Evolutionary conservation across 1,140 invertebrate genomes (phyloP), one percentile per base, ranked within the genome.

Genomic region (Zaprionus taronus): DNA sequence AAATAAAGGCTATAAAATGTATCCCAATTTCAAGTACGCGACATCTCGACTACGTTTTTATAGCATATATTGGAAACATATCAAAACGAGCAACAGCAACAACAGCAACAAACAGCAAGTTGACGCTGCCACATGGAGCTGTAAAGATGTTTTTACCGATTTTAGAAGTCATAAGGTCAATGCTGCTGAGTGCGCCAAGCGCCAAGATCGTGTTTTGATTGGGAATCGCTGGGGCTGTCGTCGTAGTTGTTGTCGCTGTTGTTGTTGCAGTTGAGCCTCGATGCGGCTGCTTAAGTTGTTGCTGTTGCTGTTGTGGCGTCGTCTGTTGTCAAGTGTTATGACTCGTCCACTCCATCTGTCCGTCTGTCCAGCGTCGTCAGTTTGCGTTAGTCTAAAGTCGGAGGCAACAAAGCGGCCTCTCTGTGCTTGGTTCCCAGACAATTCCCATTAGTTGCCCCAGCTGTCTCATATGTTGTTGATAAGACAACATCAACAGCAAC

Each of bases 101-200:
- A 77, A 38, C 65, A 61, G 47, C 55, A 75, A 38, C 62, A 65
- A 68, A 20, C 49, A 63, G 47, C 72, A 51, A 53, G 47, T 55
- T 72, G 72, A 58, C 58, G 62, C 69, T 80, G 84, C 83, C 81
- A 82, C 85, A 90, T 90, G 82, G 75, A 77, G 85, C 79, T 90
- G 85, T 91, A 82, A 90, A 90, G 85, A 90, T 91, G 85, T 90
- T 91, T 87, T 90, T 90, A 90, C 85, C 85, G 86, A 90, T 90
- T 90, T 90, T 90, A 90, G 85, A 90, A 90, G 85, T 82, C 85
- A 90, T 91, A 90, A 90, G 85, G 85, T 90, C 85, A 90, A 90
- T 90, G 85, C 15, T 44, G 41, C 79, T 90, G 85, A 79, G 79
- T 79, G 74, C 79, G 67, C 67, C 78, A 82, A 80, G 80, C 79